Evolutionary conservation across 2,113 vertebrate genomes (phyloP), one percentile per base, ranked within the genome.

Genomic region (Athene noctua): DNA sequence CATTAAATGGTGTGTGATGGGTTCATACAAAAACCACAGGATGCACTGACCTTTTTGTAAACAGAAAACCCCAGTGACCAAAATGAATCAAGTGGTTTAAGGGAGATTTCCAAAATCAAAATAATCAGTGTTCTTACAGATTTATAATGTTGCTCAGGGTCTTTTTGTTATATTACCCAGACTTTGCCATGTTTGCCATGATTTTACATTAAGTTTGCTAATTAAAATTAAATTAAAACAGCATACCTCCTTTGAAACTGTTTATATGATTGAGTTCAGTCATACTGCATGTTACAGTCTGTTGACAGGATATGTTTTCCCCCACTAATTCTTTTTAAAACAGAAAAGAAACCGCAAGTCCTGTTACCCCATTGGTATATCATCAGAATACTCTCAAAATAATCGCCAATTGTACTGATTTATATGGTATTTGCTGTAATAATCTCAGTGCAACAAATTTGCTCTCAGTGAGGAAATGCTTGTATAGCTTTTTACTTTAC

Each of bases 121-220:
- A 82, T 88, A 74, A 95, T 68, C 84, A 94, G 95, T 97, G 96
- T 97, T 97, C 94, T 96, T 85, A 88, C 38, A 75, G 88, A 92
- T 71, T 68, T 49, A n/a, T 78, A 34, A 47, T 47, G 86, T 91
- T 95, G 92, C 94, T 97, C 95, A 94, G 77, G 94, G 96, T 95
- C 78, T 89, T 94, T 93, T 95, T 95, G 81, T 93, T 96, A 73
- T 58, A 29, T 81, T 72, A 94, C 73, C 32, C 63, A 83, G 81
- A 82, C 66, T 92, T 81, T 91, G 81, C 79, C 88, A 66, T 88
- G 95, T 96, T 94, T 89, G 63, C 80, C 73, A 92, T 70, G 80
- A 91, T 86, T 97, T 97, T 94, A 80, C 89, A 30, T 96, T 95
- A 94, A 95, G 61, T 65, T 94, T 95, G 68, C 51, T 95, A 80